These are phyloP conservation scores for Drosophila barbarae DNA, from an alignment of 2,888 invertebrate genomes.

Conservation along the genomic window DNA sequence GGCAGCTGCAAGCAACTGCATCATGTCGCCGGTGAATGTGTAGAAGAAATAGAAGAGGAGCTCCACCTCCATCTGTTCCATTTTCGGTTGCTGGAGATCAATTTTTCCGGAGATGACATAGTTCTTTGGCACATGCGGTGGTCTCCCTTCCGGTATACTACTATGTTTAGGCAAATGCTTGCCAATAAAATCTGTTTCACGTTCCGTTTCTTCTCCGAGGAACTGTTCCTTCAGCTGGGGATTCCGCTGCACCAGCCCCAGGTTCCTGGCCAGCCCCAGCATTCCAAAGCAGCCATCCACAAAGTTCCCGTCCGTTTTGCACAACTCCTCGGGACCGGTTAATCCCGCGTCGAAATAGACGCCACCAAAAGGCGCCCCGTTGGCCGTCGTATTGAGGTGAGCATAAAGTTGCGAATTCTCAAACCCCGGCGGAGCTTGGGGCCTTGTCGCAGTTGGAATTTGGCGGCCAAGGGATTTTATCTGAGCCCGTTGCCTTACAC, in stretches of 20 bases:
- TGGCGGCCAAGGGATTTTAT: not conserved
- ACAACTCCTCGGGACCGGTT: not conserved
- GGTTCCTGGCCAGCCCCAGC: slow-evolving; percentile 44
- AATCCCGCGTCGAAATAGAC: slow-evolving; percentile 42
- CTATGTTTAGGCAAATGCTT: slow-evolving; percentile 3
- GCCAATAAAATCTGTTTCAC: slow-evolving; percentile 7
- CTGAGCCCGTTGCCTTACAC: slow-evolving; percentile 41
- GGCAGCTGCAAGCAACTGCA: slow-evolving; percentile 64
- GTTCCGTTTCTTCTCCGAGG: slow-evolving; percentile 33
- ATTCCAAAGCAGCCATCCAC: slow-evolving; percentile 43
- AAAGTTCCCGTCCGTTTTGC: not conserved
- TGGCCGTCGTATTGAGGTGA: slow-evolving; percentile 43
- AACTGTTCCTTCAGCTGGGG: slow-evolving; percentile 26
- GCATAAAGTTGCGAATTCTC: slow-evolving; percentile 33
- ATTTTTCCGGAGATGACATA: slow-evolving; percentile 10
- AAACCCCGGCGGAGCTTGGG: slow-evolving; percentile 47
- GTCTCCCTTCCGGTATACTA: slow-evolving; percentile 22
- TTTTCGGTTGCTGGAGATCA: slow-evolving; percentile 46
- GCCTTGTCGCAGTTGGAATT: not conserved
- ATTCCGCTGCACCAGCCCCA: slow-evolving; percentile 21
- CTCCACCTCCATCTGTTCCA: slow-evolving; percentile 53
- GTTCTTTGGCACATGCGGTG: slow-evolving; percentile 24
- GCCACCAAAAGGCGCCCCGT: slow-evolving; percentile 37
- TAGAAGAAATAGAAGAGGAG: slow-evolving; percentile 59
- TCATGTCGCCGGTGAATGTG: slow-evolving; percentile 57